Percentiles rank a stretch among this genome's conserved stretches.
Evolutionary conservation across 2,888 invertebrate species (phyloP).

Genomic region (Phyllotreta cruciferae): DNA sequence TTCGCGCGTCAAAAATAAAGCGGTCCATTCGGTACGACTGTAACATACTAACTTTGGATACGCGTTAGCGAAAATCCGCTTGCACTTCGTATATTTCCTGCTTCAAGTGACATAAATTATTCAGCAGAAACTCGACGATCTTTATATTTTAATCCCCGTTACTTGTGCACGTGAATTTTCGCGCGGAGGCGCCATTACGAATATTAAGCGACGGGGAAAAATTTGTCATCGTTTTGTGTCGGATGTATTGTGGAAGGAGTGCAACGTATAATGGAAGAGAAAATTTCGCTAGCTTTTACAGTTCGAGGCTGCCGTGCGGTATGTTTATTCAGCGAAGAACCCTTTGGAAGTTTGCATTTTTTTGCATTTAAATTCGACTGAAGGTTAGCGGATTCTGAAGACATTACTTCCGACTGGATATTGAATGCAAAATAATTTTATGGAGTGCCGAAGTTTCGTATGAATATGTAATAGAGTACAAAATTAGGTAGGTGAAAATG

Average conservation of each 20-base stretch:
- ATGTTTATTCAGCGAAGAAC: neutral
- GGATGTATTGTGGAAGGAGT: conserved; percentile 1
- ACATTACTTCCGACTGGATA: no score
- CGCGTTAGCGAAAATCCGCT: conserved; percentile 19
- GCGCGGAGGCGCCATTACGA: conserved; percentile 28
- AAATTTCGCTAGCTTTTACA: conserved; percentile 12
- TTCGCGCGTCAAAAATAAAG: no score
- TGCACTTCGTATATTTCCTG: conserved; percentile 24
- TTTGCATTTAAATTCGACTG: no score
- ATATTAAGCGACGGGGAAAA: conserved; percentile 26
- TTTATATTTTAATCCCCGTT: conserved; percentile 25
- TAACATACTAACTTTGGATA: conserved; percentile 23
- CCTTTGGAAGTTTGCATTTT: no score
- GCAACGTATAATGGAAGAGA: conserved; percentile 8
- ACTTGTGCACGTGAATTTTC: conserved; percentile 27
- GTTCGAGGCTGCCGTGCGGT: neutral
- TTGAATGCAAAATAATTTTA: no score
- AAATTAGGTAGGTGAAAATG: no score
- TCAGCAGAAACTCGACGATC: conserved; percentile 32
- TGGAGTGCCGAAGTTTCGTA: no score
- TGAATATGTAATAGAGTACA: no score
- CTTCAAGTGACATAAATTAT: conserved; percentile 29
- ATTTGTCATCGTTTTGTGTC: conserved; percentile 20
- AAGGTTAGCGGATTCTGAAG: no score
- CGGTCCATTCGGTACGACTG: neutral